Evolutionary conservation across 2,797 vertebrate genomes (phyloP), one percentile per base, ranked within the genome.

Genomic region (Gallinago nigripennis): DNA sequence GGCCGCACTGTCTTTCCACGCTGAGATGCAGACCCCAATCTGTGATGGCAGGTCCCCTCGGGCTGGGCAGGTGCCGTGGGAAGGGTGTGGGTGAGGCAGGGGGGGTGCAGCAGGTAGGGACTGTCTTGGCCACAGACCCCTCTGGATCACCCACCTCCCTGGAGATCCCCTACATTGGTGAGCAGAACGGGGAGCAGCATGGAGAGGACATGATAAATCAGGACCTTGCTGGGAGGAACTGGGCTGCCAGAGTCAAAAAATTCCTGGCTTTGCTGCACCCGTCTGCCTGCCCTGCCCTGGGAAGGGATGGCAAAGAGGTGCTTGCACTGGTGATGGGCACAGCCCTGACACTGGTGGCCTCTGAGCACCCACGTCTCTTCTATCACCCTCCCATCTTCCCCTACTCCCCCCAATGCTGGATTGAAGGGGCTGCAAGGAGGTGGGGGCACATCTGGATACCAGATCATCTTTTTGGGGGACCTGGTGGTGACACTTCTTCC

Each of bases 171-270:
- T 31, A 13, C 8, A 37, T 0, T 0, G 0, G 23, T 2, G 7
- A 41, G 20, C 4, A 79, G 28, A 2, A 5, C 0, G 0, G 46
- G 19, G 17, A 66, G 58, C 24, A 53, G 46, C 0, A 1, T 11
- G 11, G 2, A 4, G 20, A 66, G 46, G 39, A 35, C 14, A 6
- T 28, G 76, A 79, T 71, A 88, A 78, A 57, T 16, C 41, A 61
- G 60, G 41, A 51, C 41, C 15, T 48, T n/a, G 12, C 35, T 69
- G 57, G 33, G 30, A 81, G 43, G 46, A 80, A 65, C 5, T 0
- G 2, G 15, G 51, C 31, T 73, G 25, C 39, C 5, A 1, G 46
- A 77, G 43, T 11, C 0, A 0, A 60, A 69, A 77, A 20, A 30
- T 35, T 35, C 28, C 18, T 43, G 41, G 30, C 8, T 71, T 57